Conservation (phyloP, 2,888 invertebrate genomes). For the Auanema freiburgensis region DNA sequence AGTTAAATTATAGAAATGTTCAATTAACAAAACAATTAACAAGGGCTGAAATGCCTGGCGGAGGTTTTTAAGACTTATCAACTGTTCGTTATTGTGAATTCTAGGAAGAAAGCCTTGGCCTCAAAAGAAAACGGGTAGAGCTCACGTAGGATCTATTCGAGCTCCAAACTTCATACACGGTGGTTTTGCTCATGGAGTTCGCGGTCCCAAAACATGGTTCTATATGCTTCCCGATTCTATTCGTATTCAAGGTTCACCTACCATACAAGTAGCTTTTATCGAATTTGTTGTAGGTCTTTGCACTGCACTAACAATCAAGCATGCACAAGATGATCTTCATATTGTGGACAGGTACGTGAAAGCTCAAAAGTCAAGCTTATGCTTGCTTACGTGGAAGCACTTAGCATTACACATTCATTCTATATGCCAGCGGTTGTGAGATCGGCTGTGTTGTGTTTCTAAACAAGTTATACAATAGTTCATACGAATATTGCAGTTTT, state of each 20-base stretch:
- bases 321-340: conserved; percentile 90
- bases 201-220: conserved; percentile 86
- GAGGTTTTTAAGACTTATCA: conserved; percentile 70
- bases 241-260: conserved; percentile 74
- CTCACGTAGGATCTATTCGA: conserved; percentile 87
- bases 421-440: too few species aligned
- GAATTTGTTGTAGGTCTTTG: conserved; percentile 75
- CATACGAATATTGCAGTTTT: conserved; percentile 71
- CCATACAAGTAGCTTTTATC: not conserved
- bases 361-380: not conserved
- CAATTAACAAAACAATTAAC: conserved; percentile 79
- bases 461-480: not conserved
- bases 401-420: not conserved
- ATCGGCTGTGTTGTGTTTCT: not conserved
- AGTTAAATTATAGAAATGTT: conserved; percentile 65
- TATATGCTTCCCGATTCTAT: conserved; percentile 85
- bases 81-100: conserved; percentile 1
- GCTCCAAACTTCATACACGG: conserved; percentile 75
- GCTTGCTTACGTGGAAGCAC: not conserved
- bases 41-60: conserved; percentile 83
- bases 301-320: conserved; percentile 79
- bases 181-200: conserved; percentile 84
- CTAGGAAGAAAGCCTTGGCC: conserved; percentile 80
- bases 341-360: conserved; percentile 73
- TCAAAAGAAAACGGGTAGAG: conserved; percentile 87